A percentile compares a stretch with the other conserved stretches of the same genome.
phyloP scores from a whole-genome alignment of 2,113 vertebrate genomes.

The Emydocephalus ijimae region DNA sequence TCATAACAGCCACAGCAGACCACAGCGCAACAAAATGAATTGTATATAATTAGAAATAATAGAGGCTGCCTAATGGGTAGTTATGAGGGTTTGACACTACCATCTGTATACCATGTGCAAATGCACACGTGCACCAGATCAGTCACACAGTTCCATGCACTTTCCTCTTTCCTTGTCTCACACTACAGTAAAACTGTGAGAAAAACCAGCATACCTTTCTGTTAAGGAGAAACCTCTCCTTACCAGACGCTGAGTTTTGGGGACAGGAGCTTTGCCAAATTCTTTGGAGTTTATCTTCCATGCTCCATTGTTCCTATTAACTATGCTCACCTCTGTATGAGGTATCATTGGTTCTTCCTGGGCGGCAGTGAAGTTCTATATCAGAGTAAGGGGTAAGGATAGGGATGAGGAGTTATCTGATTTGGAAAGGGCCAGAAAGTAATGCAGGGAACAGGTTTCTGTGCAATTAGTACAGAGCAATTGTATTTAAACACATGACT shows the following conservation, averaged over 20 bases:
- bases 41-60: constrained; percentile 11
- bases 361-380: neutral
- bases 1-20: neutral
- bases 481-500: neutral
- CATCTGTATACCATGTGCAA: neutral
- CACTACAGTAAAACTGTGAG: neutral
- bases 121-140: neutral
- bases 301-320: neutral
- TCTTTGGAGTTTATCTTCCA: neutral
- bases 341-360: neutral
- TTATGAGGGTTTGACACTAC: neutral
- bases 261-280: neutral
- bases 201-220: neutral
- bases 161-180: constrained; percentile 8
- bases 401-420: neutral
- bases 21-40: constrained; percentile 21
- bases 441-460: neutral
- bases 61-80: constrained; percentile 10
- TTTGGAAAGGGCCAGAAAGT: constrained; percentile 1
- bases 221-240: neutral
- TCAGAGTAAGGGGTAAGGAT: neutral
- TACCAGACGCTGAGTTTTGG: neutral
- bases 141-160: neutral
- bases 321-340: neutral
- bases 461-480: neutral